Conservation (phyloP, 2,113 vertebrate genomes). For the Scalopus aquaticus region DNA sequence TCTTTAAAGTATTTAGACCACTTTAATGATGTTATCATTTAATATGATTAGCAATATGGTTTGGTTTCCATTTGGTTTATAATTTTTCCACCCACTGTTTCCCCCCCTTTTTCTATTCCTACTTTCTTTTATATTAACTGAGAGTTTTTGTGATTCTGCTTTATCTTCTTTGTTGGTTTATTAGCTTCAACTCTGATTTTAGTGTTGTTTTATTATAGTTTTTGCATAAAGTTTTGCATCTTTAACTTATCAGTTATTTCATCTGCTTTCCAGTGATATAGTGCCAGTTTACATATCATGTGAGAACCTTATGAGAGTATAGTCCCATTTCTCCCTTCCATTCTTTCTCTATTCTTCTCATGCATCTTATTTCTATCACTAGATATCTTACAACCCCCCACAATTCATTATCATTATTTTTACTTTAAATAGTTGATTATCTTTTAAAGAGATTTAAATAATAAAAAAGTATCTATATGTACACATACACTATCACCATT, state of each 20-base stretch:
- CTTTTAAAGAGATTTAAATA: background rate
- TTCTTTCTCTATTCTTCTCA: background rate
- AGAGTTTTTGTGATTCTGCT: background rate
- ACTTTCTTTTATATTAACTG: background rate
- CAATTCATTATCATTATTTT: background rate
- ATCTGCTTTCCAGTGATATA: background rate
- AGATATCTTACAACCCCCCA: background rate
- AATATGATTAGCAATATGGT: background rate
- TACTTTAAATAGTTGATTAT: background rate
- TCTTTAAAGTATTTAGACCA: slow-evolving; percentile 26
- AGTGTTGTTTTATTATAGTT: background rate
- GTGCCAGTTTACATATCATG: too few species aligned
- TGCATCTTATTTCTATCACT: background rate
- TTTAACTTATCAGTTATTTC: background rate
- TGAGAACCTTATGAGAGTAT: background rate
- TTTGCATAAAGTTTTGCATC: background rate
- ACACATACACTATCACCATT: background rate
- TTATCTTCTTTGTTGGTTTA: background rate
- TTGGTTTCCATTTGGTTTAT: slow-evolving; percentile 33
- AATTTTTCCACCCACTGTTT: background rate
- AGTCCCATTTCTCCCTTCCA: background rate
- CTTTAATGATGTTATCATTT: background rate
- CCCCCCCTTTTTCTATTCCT: background rate
- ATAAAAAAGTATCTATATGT: background rate
- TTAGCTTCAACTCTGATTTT: background rate